These are phyloP conservation scores for Stenurella melanura DNA, from an alignment of 2,888 invertebrate species.

Conservation along the genomic window DNA sequence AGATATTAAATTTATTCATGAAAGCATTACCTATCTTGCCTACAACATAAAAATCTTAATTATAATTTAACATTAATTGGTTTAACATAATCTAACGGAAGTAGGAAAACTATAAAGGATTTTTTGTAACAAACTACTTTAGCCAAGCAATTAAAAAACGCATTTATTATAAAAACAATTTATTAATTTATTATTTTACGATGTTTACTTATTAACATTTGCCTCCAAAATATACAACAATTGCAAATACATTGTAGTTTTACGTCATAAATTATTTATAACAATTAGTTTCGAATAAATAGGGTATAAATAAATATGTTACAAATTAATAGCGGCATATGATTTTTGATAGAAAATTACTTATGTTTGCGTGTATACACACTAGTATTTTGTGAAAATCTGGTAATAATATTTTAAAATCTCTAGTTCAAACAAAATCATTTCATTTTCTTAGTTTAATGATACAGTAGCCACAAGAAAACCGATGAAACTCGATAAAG, in stretches of 20 bases:
- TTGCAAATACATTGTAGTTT: not conserved
- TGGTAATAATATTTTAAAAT: too few relatives aligned
- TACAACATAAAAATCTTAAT: not conserved
- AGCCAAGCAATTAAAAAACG: not conserved
- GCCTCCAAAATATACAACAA: not conserved
- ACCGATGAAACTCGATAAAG: too few relatives aligned
- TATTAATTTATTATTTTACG: conserved; percentile 12
- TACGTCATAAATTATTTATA: conserved; percentile 11
- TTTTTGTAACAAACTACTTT: not conserved
- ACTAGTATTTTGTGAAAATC: too few relatives aligned
- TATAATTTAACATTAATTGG: not conserved
- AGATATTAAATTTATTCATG: not conserved
- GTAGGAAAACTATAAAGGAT: not conserved
- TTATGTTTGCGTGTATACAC: too few relatives aligned
- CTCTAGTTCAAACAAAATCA: too few relatives aligned
- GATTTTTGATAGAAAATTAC: not conserved
- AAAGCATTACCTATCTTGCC: not conserved
- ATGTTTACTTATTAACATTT: not conserved
- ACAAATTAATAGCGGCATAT: not conserved
- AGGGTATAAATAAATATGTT: not conserved
- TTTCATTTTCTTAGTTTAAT: too few relatives aligned
- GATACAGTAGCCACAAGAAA: too few relatives aligned
- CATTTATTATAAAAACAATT: conserved; percentile 5
- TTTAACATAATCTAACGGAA: not conserved
- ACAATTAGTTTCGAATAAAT: not conserved